A percentile compares a stretch with the other conserved stretches of the same genome.
Evolutionary conservation across 1,140 invertebrate genomes (phyloP).

Genomic region (Hycleus cichorii): DNA sequence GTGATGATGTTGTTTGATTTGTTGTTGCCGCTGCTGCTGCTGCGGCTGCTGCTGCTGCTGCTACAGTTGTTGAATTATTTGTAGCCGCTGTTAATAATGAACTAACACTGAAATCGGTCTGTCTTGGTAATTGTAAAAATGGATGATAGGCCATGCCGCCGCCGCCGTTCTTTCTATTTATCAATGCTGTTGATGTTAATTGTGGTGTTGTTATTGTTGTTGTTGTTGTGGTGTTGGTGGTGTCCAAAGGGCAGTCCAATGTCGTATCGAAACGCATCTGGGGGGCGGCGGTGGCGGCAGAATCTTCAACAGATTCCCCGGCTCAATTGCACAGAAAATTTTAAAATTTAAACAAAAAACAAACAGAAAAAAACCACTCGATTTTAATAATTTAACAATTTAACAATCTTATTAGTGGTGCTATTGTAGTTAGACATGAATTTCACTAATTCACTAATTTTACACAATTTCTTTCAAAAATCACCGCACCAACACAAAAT

Average conservation of each 20-base stretch:
- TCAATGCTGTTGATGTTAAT: constrained; percentile 6
- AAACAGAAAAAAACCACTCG: too few species aligned
- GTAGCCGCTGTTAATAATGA: constrained; percentile 70
- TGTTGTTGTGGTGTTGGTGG: constrained; percentile 29
- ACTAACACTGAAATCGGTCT: constrained; percentile 88
- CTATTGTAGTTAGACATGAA: too few species aligned
- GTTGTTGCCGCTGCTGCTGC: constrained; percentile 52
- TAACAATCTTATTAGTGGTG: too few species aligned
- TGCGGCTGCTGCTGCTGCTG: constrained; percentile 45
- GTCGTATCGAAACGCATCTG: constrained; percentile 40
- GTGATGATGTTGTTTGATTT: constrained; percentile 52
- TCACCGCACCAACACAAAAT: too few species aligned
- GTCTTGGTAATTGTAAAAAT: constrained; percentile 63
- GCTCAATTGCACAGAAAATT: constrained; percentile 1
- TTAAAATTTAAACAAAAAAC: background rate
- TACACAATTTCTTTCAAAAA: too few species aligned
- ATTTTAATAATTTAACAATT: too few species aligned
- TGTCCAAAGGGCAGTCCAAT: constrained; percentile 22
- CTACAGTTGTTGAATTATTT: constrained; percentile 41
- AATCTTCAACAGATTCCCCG: constrained; percentile 3
- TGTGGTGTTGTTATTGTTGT: constrained; percentile 23
- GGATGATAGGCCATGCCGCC: constrained; percentile 57
- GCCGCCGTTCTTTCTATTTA: too few species aligned
- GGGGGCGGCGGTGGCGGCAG: constrained; percentile 1
- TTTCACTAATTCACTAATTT: too few species aligned